Percentiles rank a stretch among this genome's conserved stretches.
These are phyloP conservation scores for Spheniscus humboldti DNA, from an alignment of 2,797 vertebrate genomes.

Conservation along the genomic window DNA sequence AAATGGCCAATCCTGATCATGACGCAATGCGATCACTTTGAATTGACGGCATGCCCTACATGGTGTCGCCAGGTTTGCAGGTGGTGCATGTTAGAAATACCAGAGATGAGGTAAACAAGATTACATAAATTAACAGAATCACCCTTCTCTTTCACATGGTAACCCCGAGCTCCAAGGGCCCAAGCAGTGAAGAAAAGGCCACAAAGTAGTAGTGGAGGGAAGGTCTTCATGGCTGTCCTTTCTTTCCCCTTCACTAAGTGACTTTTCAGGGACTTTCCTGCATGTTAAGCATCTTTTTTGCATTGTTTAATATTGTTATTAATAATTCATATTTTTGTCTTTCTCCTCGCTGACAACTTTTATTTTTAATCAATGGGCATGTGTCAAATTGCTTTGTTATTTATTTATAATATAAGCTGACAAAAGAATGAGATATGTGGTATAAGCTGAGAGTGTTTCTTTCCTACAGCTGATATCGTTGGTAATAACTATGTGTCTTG, in stretches of 20 bases:
- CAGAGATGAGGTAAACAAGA: neutral
- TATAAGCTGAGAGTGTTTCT: conserved; percentile 61
- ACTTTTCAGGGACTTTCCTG: conserved; percentile 72
- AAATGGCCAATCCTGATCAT: neutral
- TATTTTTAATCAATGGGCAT: conserved; percentile 81
- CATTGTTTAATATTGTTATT: conserved; percentile 77
- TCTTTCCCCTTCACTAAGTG: conserved; percentile 66
- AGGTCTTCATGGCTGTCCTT: conserved; percentile 38
- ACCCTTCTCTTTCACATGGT: neutral
- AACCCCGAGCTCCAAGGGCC: neutral
- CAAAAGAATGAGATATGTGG: conserved; percentile 70
- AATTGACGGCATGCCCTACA: neutral
- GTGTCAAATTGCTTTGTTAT: conserved; percentile 80
- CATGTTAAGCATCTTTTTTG: conserved; percentile 73
- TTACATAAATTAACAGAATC: neutral
- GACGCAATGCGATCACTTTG: fast-evolving
- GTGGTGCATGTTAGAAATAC: neutral
- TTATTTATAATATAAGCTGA: conserved; percentile 79
- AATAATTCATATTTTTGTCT: conserved; percentile 81
- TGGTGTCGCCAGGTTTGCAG: neutral
- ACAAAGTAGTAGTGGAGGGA: neutral
- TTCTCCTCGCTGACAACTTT: conserved; percentile 78
- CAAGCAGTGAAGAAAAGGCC: neutral
- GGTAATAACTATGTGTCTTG: conserved; percentile 33
- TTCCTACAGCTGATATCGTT: conserved; percentile 50